Evolutionary conservation across 2,888 invertebrate genomes (phyloP), one percentile per base, ranked within the genome.

Genomic region (Agriotes lineatus): DNA sequence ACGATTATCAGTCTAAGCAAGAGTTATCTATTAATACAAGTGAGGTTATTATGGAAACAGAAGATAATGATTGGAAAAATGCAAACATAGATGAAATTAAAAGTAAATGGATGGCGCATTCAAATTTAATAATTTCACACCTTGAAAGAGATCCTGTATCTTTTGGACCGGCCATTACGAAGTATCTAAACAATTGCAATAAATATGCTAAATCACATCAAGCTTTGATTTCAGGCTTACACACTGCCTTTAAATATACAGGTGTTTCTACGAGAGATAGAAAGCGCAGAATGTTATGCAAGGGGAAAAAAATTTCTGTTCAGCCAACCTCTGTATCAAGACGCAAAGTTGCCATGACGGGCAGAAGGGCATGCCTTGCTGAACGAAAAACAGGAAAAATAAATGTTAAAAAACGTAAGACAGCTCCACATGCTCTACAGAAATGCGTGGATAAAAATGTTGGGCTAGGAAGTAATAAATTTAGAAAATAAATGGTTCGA

Each of bases 401-500:
- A 4, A 30, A 30, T 30, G 4, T 30, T 6, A 30, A 18, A 48
- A 20, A 2, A 18, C 18, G 48, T 19, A 2, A 3, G 20, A 48
- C 7, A 12, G 52, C 25, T 20, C 25, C 30, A 12, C 52, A 52
- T 25, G 25, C 52, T 5, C 30, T 52, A 30, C 10, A 22, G 10
- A 22, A n/a, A 30, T 52, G 25, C 16, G 52, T 52, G 7, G 7
- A 52, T 14, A 25, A 6, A 25, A 52, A 52, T 25, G 30, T 52
- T 10, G 52, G 25, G 22, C 16, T 52, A 16, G 52, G 25, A 7
- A 10, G 1, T 10, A 52, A 52, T 52, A 52, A 52, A 30, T 52
- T 14, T 30, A 52, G 30, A 52, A 52, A 52, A 25, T 52, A 12
- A 48, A n/a, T n/a, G n/a, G n/a, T n/a, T n/a, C n/a, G n/a, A n/a